Base-by-base conservation (phyloP, 2,888 invertebrate genomes). In the Leptinotarsa juncta region DNA sequence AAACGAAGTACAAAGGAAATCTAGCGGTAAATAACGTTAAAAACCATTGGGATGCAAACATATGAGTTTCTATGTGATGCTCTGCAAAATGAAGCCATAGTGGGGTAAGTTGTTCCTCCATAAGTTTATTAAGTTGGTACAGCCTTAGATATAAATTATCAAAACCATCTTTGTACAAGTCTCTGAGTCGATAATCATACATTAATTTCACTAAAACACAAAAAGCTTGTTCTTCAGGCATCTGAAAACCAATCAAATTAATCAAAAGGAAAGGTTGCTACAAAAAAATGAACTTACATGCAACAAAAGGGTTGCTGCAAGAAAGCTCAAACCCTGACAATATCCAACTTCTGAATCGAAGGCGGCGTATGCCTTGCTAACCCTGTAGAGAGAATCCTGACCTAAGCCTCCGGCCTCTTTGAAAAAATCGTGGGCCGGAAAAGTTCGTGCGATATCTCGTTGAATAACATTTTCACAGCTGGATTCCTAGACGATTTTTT, bases 31-130 rank as follows among this genome's bases (percentile, higher is more conserved):
- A 99, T n/a, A 99, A 91, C 0, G 99, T 99, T 71, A 99, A 93
- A 90, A 99, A 99, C 99, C 99, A 99, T 89, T 99, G 99, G 5
- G 97, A 97, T 26, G 99, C 99, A 87, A 97, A 99, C 98, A 98
- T 99, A 89, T 99, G 99, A 48, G 97, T 95, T 88, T 99, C 99
- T 67, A 99, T 94, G 78, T 89, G 89, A 91, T 94, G 92, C 89
- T 93, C 94, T 82, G 91, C 91, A 88, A 96, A 96, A 86, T 97
- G 96, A 75, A 93, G 93, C 85, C 94, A 93, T 73, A 97, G 88
- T 77, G 95, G 94, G 1, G 93, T 93, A 79, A 96, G 87, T 88
- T 96, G 96, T 88, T 97, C 96, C 92, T 96, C 95, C 91, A 97
- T 95, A 26, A 99, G 90, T 67, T 96, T 92, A 85, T 98, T 97